A percentile compares a stretch with the other conserved stretches of the same genome.
Evolutionary conservation across 2,113 vertebrate genomes (phyloP).

Genomic region (Eudorcas thomsonii): DNA sequence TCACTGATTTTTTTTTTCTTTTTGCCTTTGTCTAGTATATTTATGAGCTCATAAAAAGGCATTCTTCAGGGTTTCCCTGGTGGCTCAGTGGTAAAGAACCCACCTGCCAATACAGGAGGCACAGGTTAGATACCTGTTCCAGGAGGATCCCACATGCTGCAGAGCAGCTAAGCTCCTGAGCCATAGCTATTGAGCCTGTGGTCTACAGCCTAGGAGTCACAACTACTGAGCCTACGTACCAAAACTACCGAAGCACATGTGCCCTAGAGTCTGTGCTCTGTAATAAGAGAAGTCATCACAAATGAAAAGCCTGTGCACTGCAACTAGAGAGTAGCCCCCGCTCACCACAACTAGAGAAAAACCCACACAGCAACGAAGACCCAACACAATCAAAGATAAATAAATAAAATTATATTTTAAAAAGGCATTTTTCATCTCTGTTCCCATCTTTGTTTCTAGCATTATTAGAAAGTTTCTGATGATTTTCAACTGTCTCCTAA

Average conservation of each 20-base stretch:
- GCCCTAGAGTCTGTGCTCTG: background rate
- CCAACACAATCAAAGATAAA: background rate
- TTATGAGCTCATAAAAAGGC: background rate
- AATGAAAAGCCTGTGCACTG: background rate
- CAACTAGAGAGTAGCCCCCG: background rate
- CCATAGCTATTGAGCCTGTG: background rate
- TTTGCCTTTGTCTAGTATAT: background rate
- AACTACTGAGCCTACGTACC: background rate
- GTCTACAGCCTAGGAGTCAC: background rate
- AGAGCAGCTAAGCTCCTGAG: background rate
- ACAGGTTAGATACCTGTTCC: background rate
- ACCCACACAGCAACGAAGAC: background rate
- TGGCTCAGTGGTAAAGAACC: background rate
- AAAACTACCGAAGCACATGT: background rate
- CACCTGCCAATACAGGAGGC: background rate
- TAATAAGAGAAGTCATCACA: background rate
- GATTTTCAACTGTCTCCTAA: background rate
- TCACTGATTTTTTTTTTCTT: background rate
- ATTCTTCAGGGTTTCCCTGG: background rate
- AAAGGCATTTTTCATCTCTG: background rate
- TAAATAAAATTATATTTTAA: background rate
- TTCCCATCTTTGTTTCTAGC: background rate
- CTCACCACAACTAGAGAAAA: background rate
- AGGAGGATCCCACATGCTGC: background rate
- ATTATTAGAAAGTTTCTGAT: background rate